Conservation (phyloP, 2,113 vertebrate genomes). For the Lamprologus callipterus region DNA sequence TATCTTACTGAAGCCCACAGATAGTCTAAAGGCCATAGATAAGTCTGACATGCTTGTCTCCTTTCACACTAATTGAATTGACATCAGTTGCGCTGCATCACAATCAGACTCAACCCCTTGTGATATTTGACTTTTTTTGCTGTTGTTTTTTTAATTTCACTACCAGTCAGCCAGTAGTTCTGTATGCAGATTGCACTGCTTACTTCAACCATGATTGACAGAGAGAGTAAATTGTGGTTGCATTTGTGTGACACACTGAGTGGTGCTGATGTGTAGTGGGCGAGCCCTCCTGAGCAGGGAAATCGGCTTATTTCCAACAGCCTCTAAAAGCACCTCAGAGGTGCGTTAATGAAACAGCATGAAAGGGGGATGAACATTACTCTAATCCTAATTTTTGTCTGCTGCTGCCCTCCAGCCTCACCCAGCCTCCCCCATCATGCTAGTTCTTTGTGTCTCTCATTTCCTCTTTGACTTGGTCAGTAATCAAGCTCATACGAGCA, state of each 20-base stretch:
- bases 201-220: constrained; percentile 15
- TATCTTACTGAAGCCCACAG: constrained; percentile 32
- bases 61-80: constrained; percentile 63
- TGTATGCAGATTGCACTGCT: neutral
- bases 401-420: neutral
- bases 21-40: constrained; percentile 48
- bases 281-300: constrained; percentile 39
- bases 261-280: constrained; percentile 42
- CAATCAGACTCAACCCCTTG: constrained; percentile 1
- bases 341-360: constrained; percentile 49
- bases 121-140: constrained; percentile 4
- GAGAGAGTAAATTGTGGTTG: neutral
- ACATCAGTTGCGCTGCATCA: constrained; percentile 37
- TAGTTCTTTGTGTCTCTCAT: neutral
- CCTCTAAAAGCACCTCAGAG: constrained; percentile 57
- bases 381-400: constrained; percentile 60
- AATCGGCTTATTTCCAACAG: constrained; percentile 61
- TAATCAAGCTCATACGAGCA: neutral
- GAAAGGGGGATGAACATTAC: constrained; percentile 40
- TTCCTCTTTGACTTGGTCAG: neutral
- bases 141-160: neutral
- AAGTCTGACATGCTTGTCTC: constrained; percentile 38
- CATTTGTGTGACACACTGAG: constrained; percentile 1
- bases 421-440: neutral
- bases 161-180: neutral